Evolutionary conservation across 2,888 invertebrate genomes (phyloP).

Genomic region (Drosophila colorata): DNA sequence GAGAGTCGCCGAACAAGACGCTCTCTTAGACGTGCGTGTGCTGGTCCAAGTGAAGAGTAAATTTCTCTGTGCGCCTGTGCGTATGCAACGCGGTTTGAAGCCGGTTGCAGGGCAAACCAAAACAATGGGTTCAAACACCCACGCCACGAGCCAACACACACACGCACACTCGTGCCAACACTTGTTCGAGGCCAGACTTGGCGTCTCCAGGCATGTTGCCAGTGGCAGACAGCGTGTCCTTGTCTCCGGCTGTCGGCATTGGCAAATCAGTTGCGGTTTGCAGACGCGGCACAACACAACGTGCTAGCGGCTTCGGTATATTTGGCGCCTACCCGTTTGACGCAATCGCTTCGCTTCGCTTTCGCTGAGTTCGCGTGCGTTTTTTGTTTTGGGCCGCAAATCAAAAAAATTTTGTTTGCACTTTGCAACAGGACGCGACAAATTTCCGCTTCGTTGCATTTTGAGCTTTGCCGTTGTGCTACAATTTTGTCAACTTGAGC

Average conservation of each 20-base stretch:
- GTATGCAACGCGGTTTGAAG: constrained; percentile 76
- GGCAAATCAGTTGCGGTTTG: constrained; percentile 83
- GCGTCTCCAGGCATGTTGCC: constrained; percentile 53
- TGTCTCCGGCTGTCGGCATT: constrained; percentile 27
- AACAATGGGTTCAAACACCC: constrained; percentile 56
- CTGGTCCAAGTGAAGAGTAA: constrained; percentile 43
- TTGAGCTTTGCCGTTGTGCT: constrained; percentile 53
- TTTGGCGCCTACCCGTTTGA: constrained; percentile 3
- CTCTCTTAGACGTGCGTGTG: constrained; percentile 39
- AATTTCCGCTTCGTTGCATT: constrained; percentile 69
- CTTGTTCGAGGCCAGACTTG: constrained; percentile 68
- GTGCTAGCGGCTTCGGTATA: constrained; percentile 52
- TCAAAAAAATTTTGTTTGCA: constrained; percentile 36
- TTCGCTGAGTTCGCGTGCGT: constrained; percentile 30
- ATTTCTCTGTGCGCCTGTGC: constrained; percentile 67
- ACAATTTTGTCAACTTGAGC: constrained; percentile 61
- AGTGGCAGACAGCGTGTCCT: constrained; percentile 67
- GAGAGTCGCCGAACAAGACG: constrained; percentile 37
- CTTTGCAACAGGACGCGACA: constrained; percentile 56
- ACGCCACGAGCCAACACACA: constrained; percentile 34
- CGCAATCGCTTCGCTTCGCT: constrained; percentile 13
- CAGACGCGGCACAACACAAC: constrained; percentile 77
- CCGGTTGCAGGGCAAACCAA: constrained; percentile 64
- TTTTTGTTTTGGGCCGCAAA: constrained; percentile 28
- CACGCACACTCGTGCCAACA: constrained; percentile 5